Base-by-base conservation (phyloP, 64 coral and sea anemone genomes). In the Orbicella faveolata region DNA sequence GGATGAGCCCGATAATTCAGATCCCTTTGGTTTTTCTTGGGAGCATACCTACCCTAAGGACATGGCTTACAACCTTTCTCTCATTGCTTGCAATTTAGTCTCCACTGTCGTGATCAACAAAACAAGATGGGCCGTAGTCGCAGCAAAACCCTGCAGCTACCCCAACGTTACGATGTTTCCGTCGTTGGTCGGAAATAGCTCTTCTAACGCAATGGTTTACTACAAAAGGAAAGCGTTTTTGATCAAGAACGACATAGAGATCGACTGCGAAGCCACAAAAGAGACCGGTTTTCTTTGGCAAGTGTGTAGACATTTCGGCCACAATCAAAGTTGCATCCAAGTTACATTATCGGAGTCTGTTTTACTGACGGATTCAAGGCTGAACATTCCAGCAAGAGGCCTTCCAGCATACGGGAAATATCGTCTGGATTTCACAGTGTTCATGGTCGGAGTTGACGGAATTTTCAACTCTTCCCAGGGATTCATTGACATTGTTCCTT, bases 221-320 rank as follows among this genome's bases (percentile, higher is more conserved):
- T 36, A 19, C 23, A 19, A 18, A 52, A 72, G 81, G 81, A 63
- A 57, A 18, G 41, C 21, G 9, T 72, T 89, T 0, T 23, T 0
- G 19, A 65, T 94, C 6, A 89, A 75, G 44, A 83, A 81, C 15
- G 34, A 61, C 37, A 90, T 89, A 6, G 16, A 61, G 5, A 57
- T 90, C 13, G 54, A 94, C 41, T 94, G 93, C 41, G 74, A 84
- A 87, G 93, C 93, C 9, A 83, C 93, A 14, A 39, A 87, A 15
- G 35, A 87, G 23, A 83, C 81, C 7, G 23, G 19, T 0, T 76
- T 53, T n/a, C 34, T 16, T 1, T 88, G 92, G 85, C 39, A 21
- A 59, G 34, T 77, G 4, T 21, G 15, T 39, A 41, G 34, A 76
- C 52, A 36, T 57, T 23, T 1, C 75, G 7, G 34, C 51, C 51